A percentile compares a stretch with the other conserved stretches of the same genome.
These are phyloP conservation scores for Astur gentilis DNA, from an alignment of 2,113 vertebrate genomes.

Conservation along the genomic window DNA sequence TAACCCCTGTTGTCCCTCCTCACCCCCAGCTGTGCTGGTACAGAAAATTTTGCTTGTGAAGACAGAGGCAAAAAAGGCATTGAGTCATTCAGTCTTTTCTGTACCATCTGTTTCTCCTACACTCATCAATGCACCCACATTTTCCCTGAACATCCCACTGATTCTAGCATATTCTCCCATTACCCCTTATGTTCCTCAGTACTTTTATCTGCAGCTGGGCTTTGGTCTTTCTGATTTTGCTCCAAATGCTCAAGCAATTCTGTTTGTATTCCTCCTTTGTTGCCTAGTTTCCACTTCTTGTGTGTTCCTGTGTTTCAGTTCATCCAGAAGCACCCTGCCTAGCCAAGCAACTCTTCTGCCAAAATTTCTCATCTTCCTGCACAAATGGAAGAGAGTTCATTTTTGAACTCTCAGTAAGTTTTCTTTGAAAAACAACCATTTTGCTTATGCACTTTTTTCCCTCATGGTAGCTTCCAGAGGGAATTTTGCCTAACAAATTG, in stretches of 20 bases:
- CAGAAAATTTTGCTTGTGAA: neutral
- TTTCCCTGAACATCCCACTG: neutral
- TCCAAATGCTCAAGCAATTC: conserved; percentile 18
- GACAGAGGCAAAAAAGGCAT: neutral
- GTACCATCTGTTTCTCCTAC: conserved; percentile 12
- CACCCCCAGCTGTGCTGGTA: neutral
- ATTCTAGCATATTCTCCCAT: neutral
- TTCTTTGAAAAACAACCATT: neutral
- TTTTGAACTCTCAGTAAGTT: neutral
- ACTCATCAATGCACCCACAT: neutral
- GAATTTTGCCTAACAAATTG: neutral
- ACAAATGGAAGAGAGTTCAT: neutral
- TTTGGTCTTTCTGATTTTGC: conserved; percentile 12
- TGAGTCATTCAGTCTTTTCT: neutral
- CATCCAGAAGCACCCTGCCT: neutral
- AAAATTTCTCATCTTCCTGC: neutral
- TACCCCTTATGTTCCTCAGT: neutral
- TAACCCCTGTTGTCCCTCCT: neutral
- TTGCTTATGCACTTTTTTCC: neutral
- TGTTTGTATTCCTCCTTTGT: neutral
- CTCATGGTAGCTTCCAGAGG: neutral
- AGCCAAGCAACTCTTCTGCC: neutral
- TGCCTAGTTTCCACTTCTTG: conserved; percentile 23
- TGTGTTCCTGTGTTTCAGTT: conserved; percentile 6
- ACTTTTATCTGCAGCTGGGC: neutral